These are phyloP conservation scores for Crotophaga sulcirostris DNA, from an alignment of 2,113 vertebrate species.

Conservation along the genomic window DNA sequence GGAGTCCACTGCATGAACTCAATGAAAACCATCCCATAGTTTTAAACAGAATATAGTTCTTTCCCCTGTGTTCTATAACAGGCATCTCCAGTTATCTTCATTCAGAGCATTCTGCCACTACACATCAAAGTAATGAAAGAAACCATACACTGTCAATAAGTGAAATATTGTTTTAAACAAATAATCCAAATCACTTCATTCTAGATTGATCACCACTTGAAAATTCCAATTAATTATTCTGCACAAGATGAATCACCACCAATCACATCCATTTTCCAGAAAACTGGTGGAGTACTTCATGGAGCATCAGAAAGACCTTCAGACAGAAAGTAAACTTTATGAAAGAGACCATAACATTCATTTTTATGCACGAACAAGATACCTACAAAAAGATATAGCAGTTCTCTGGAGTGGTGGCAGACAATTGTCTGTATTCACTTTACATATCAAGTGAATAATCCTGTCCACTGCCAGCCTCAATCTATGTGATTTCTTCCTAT, in stretches of 20 bases:
- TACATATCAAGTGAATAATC: neutral
- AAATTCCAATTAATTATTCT: constrained; percentile 60
- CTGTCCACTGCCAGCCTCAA: fast-evolving
- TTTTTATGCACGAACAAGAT: neutral
- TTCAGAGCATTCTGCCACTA: neutral
- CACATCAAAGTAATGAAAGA: constrained; percentile 39
- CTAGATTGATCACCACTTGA: constrained; percentile 52
- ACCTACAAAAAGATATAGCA: neutral
- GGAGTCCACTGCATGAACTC: neutral
- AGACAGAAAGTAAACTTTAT: neutral
- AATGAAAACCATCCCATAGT: neutral
- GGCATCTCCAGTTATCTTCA: neutral
- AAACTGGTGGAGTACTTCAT: neutral
- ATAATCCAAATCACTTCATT: constrained; percentile 40
- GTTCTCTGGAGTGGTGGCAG: neutral
- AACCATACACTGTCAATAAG: neutral
- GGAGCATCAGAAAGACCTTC: neutral
- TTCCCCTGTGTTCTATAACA: neutral
- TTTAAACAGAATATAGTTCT: neutral
- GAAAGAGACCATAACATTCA: neutral
- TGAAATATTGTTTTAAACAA: constrained; percentile 51
- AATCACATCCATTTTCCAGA: constrained; percentile 27
- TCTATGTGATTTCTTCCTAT: neutral
- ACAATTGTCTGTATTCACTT: neutral
- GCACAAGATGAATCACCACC: neutral